Evolutionary conservation across 1,140 invertebrate genomes (phyloP).

Genomic region (Micrasema longulum): DNA sequence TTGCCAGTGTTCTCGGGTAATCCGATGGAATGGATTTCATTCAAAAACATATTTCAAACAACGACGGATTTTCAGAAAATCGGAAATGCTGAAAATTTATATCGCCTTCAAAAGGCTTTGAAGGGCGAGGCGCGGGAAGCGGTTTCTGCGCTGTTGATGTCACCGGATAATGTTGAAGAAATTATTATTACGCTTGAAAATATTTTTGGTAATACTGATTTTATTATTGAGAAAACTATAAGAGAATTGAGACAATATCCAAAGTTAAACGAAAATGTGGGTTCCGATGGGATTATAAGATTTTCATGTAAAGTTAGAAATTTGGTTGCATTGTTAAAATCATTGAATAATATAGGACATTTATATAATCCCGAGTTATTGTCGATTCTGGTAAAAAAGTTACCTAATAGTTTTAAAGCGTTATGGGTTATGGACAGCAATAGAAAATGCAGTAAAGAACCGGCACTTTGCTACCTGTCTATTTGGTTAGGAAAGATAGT

Average conservation of each 20-base stretch:
- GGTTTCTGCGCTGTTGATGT: not conserved
- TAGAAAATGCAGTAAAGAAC: not conserved
- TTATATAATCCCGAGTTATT: not conserved
- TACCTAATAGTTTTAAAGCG: not conserved
- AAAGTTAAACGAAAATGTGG: not conserved
- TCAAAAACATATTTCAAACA: not conserved
- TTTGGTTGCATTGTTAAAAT: not conserved
- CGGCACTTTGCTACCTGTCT: not conserved
- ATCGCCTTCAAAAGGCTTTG: not conserved
- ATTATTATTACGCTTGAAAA: not conserved
- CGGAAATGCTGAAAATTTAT: not conserved
- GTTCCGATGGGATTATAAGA: not conserved
- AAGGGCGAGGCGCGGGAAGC: not conserved
- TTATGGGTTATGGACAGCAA: not conserved
- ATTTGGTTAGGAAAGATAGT: not conserved
- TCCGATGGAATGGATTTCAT: not conserved
- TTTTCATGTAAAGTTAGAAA: slow-evolving; percentile 11
- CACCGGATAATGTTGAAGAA: not conserved
- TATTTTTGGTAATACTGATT: not conserved
- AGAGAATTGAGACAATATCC: not conserved
- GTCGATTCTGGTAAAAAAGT: not conserved
- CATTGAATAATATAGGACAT: not conserved
- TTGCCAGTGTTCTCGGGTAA: not conserved
- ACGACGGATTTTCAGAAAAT: too few relatives aligned
- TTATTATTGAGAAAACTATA: not conserved